Evolutionary conservation across 2,888 invertebrate species (phyloP).

Genomic region (Pherbina coryleti): DNA sequence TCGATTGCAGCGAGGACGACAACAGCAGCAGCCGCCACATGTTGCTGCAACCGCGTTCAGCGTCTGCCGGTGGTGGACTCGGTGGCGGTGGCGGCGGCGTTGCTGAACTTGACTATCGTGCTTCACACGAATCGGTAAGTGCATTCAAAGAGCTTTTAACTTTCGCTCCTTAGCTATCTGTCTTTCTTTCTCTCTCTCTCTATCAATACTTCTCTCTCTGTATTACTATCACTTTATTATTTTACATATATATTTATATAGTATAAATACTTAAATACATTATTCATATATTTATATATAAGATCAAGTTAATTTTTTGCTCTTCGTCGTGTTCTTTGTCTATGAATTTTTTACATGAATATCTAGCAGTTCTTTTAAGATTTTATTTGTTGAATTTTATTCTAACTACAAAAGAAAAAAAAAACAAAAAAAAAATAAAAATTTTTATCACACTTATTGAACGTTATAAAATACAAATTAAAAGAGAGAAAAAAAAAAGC

Average conservation of each 20-base stretch:
- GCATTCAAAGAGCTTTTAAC: constrained; percentile 44
- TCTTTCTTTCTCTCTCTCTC: constrained; percentile 44
- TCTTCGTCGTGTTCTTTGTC: constrained; percentile 69
- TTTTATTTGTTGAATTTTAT: constrained; percentile 31
- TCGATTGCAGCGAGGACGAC: constrained; percentile 83
- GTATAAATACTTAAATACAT: constrained; percentile 33
- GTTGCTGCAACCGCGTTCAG: constrained; percentile 72
- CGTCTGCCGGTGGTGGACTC: constrained; percentile 71
- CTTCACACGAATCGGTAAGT: constrained; percentile 88
- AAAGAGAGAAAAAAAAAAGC: constrained; percentile 11
- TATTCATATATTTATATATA: constrained; percentile 28
- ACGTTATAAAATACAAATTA: constrained; percentile 20
- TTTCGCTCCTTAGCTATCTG: constrained; percentile 47
- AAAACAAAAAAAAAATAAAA: constrained; percentile 17
- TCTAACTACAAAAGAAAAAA: constrained; percentile 34
- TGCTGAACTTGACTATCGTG: constrained; percentile 84
- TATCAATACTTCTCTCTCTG: neutral
- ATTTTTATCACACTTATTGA: neutral
- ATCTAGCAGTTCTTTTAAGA: constrained; percentile 31
- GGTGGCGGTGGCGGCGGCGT: constrained; percentile 72
- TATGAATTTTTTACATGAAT: constrained; percentile 59
- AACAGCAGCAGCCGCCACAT: constrained; percentile 66
- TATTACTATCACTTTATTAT: constrained; percentile 9
- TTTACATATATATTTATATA: constrained; percentile 35
- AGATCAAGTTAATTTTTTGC: constrained; percentile 62